A percentile compares a stretch with the other conserved stretches of the same genome.
Conservation (phyloP, 2,113 vertebrate species). For the Tyto alba region DNA sequence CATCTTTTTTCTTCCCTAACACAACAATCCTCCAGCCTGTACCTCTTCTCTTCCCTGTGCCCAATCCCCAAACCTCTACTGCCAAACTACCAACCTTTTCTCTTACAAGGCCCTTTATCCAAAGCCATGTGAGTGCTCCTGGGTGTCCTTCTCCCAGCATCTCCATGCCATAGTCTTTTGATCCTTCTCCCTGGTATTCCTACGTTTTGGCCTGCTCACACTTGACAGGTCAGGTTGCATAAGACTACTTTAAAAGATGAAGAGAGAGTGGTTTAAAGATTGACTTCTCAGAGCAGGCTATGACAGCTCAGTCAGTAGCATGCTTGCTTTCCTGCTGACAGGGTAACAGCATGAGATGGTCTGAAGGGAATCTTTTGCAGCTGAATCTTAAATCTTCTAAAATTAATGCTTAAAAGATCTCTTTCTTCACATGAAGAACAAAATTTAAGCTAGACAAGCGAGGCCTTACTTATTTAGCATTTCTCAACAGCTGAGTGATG, state of each 20-base stretch:
- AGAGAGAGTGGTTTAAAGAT: neutral
- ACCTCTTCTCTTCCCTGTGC: neutral
- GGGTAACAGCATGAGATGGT: neutral
- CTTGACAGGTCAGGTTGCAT: neutral
- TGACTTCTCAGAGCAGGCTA: neutral
- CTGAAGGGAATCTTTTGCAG: neutral
- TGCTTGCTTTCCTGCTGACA: neutral
- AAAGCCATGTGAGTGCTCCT: neutral
- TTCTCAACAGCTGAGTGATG: neutral
- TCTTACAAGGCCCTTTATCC: neutral
- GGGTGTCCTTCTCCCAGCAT: neutral
- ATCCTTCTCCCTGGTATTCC: neutral
- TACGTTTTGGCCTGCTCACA: neutral
- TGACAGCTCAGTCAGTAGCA: neutral
- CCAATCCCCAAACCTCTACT: neutral
- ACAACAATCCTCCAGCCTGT: neutral
- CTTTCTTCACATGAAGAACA: neutral
- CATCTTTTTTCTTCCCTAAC: neutral
- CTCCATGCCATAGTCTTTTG: neutral
- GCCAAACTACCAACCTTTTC: neutral
- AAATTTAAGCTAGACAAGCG: neutral
- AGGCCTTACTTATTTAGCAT: neutral
- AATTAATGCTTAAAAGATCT: neutral
- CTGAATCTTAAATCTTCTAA: neutral
- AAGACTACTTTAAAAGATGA: neutral